Percentiles rank a stretch among this genome's conserved stretches.
These are phyloP conservation scores for Anthopleura xanthogrammica DNA, from an alignment of 92 coral and sea anemone genomes.

Conservation along the genomic window DNA sequence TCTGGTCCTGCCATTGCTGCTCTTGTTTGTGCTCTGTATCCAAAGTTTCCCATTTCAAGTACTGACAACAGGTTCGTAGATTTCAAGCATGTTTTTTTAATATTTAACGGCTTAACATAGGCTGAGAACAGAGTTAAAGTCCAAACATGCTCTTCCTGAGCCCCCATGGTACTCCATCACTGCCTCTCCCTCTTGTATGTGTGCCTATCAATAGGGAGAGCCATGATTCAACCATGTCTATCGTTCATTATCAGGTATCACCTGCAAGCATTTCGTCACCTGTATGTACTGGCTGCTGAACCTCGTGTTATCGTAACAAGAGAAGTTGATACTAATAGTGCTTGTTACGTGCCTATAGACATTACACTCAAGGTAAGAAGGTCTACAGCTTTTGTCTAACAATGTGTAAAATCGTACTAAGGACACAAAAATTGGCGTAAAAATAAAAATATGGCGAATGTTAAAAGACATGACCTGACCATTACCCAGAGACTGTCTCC, in stretches of 20 bases:
- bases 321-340: slow-evolving; percentile 75
- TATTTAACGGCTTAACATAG: no score
- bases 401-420: neutral
- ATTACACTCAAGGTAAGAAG: slow-evolving; percentile 78
- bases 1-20: slow-evolving; percentile 94
- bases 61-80: slow-evolving; percentile 86
- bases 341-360: slow-evolving; percentile 89
- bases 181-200: no score
- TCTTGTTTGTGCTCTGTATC: slow-evolving; percentile 89
- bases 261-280: slow-evolving; percentile 92
- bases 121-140: no score
- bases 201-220: no score
- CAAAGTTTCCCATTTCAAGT: slow-evolving; percentile 94
- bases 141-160: no score
- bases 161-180: no score
- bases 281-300: slow-evolving; percentile 92
- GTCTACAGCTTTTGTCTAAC: neutral
- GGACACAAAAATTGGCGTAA: no score
- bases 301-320: slow-evolving; percentile 96
- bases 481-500: neutral
- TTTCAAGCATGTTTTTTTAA: neutral
- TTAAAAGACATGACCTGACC: neutral
- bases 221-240: no score
- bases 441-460: no score
- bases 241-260: slow-evolving; percentile 66